A percentile compares a stretch with the other conserved stretches of the same genome.
Conservation (phyloP, 1,140 invertebrate species). For the Drosophila pseudoobscura region DNA sequence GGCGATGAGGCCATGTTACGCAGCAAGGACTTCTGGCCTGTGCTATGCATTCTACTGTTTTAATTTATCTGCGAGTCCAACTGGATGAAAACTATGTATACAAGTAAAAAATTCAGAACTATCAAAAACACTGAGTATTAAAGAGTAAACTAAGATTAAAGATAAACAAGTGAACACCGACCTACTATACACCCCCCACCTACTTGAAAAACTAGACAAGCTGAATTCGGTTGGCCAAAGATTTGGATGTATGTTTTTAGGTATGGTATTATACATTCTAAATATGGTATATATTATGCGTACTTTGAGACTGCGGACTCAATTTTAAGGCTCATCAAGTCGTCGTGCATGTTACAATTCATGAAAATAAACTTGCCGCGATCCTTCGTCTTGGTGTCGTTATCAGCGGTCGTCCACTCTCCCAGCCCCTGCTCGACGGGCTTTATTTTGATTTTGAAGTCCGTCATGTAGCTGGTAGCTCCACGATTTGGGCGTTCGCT, state of each 20-base stretch:
- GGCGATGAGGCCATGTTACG: too few species aligned
- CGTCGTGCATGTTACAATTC: slow-evolving; percentile 12
- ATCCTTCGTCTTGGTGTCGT: not conserved
- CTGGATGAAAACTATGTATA: too few species aligned
- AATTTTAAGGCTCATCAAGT: not conserved
- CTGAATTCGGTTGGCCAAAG: not conserved
- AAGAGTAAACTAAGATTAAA: too few species aligned
- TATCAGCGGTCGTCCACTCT: not conserved
- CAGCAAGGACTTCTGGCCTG: slow-evolving; percentile 4
- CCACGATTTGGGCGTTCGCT: not conserved
- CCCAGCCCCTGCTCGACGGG: not conserved
- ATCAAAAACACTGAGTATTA: too few species aligned
- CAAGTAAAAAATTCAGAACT: too few species aligned
- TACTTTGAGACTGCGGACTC: not conserved
- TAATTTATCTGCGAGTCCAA: too few species aligned
- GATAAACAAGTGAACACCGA: too few species aligned
- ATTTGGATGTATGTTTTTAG: not conserved
- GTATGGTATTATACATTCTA: not conserved
- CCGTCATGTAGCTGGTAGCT: not conserved
- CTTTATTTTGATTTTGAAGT: not conserved
- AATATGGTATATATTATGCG: not conserved
- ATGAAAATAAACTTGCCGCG: slow-evolving; percentile 2
- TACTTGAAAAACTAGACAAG: too few species aligned
- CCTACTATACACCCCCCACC: too few species aligned
- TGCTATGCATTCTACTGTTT: not conserved